Conservation (phyloP, 1,140 invertebrate species). For the Coenobita brevimanus region DNA sequence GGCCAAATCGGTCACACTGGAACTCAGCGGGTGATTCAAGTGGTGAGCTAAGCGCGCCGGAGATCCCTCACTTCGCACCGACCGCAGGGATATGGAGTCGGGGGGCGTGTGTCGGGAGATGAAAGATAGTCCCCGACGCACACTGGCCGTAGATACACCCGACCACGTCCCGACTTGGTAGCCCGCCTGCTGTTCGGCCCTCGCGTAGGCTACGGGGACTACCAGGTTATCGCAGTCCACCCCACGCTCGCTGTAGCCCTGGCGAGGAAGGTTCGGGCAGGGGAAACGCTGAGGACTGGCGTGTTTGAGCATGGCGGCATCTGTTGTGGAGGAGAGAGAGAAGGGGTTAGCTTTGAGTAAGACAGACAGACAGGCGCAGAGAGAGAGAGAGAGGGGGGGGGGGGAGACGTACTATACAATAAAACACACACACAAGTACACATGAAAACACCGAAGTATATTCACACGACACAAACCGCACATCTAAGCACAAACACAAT, state of each 20-base stretch:
- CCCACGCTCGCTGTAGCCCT: constrained; percentile 54
- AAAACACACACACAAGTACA: too few species aligned
- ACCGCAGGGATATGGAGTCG: constrained; percentile 46
- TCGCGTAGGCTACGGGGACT: constrained; percentile 37
- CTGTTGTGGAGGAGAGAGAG: constrained; percentile 20
- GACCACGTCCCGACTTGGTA: constrained; percentile 56
- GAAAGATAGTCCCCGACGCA: constrained; percentile 49
- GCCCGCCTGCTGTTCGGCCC: constrained; percentile 39
- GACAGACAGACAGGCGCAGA: too few species aligned
- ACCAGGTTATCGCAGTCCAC: constrained; percentile 57
- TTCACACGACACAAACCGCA: too few species aligned
- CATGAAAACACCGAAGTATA: too few species aligned
- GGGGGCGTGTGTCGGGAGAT: constrained; percentile 31
- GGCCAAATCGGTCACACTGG: constrained; percentile 39
- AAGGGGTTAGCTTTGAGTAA: too few species aligned
- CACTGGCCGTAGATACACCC: constrained; percentile 49
- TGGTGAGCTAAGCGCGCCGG: neutral
- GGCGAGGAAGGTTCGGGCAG: constrained; percentile 22
- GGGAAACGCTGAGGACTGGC: constrained; percentile 45
- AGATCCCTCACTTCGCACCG: constrained; percentile 48
- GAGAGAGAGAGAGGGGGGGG: too few species aligned
- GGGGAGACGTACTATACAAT: too few species aligned
- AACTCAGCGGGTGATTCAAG: neutral
- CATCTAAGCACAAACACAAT: too few species aligned
- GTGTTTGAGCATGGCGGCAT: constrained; percentile 53